Conservation (phyloP, 1,140 invertebrate species). For the Brachionus calyciflorus region DNA sequence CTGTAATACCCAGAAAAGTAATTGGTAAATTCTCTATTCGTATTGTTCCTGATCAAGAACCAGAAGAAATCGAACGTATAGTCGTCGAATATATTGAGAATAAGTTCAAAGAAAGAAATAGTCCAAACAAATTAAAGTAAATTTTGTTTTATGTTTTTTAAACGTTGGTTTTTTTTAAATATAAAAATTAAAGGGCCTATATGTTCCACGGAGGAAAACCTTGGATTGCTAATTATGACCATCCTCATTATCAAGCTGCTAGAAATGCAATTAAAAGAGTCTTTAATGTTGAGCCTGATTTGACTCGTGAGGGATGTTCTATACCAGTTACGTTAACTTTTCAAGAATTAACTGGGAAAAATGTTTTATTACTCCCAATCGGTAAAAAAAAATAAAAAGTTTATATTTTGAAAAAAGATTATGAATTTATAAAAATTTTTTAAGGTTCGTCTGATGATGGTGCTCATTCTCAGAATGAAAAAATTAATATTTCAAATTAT, state of each 20-base stretch:
- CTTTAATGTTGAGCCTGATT: constrained; percentile 85
- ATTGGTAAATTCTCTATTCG: constrained; percentile 93
- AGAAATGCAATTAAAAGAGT: constrained; percentile 80
- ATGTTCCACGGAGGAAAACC: constrained; percentile 76
- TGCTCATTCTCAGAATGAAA: constrained; percentile 97
- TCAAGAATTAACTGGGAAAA: constrained; percentile 83
- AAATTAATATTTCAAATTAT: constrained; percentile 85
- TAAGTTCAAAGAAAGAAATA: constrained; percentile 69
- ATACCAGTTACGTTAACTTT: constrained; percentile 55
- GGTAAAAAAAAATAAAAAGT: constrained; percentile 63
- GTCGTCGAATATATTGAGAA: constrained; percentile 68
- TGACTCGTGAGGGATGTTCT: constrained; percentile 78
- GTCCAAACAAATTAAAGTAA: constrained; percentile 81
- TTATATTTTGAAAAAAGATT: too few relatives aligned
- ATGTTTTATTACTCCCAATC: constrained; percentile 81
- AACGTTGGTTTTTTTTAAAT: not conserved
- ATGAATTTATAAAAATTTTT: not conserved
- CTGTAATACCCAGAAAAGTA: constrained; percentile 87
- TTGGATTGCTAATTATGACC: constrained; percentile 86
- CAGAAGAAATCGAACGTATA: constrained; percentile 68
- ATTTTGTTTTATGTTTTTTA: not conserved
- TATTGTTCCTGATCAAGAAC: constrained; percentile 84
- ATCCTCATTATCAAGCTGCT: constrained; percentile 86
- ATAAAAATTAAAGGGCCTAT: constrained; percentile 58
- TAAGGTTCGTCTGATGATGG: constrained; percentile 75